Evolutionary conservation across 2,113 vertebrate genomes (phyloP), one percentile per base, ranked within the genome.

Genomic region (Hystrix cristata): DNA sequence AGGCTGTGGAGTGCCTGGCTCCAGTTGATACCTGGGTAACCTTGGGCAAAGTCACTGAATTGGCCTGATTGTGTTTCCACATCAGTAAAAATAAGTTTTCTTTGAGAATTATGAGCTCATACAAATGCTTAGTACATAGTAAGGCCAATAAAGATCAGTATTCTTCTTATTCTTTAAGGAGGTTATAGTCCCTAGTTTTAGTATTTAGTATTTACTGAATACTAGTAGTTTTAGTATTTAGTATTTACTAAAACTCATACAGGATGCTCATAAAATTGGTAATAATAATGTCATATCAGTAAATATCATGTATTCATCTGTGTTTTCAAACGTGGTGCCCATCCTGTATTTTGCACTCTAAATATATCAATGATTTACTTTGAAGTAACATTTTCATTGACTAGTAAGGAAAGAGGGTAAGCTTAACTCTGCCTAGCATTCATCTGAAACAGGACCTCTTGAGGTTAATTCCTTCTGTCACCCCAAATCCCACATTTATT

Each of bases 11-110:
- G 18, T 65, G 19, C 29, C 21, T 62, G 46, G 12, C n/a, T 57
- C 7, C 11, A 31, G 16, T 81, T 84, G 34, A 57, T 38, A 81
- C 18, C 60, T 16, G 5, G 57, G 62, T 69, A 43, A 88, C 51
- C 1, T 0, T 83, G 46, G 7, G 2, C n/a, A 53, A 57, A 34
- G 51, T 91, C 43, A 53, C 1, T 2, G 65, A 72, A 11, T 65
- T 46, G 8, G 23, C 38, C 43, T 72, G 43, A 59, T 51, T 85
- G 69, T 95, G 16, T 80, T 74, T 84, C 83, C 38, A 84, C 34
- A 38, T 81, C 31, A 76, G 65, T 87, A 84, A 74, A 76, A 93
- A 67, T 23, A 38, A 59, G 64, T 27, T 84, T 94, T 90, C 90
- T 83, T 74, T 55, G 38, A 60, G 46, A 78, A 71, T 86, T 43